phyloP scores from a whole-genome alignment of 2,113 vertebrate genomes.

The Vanacampus margaritifer region DNA sequence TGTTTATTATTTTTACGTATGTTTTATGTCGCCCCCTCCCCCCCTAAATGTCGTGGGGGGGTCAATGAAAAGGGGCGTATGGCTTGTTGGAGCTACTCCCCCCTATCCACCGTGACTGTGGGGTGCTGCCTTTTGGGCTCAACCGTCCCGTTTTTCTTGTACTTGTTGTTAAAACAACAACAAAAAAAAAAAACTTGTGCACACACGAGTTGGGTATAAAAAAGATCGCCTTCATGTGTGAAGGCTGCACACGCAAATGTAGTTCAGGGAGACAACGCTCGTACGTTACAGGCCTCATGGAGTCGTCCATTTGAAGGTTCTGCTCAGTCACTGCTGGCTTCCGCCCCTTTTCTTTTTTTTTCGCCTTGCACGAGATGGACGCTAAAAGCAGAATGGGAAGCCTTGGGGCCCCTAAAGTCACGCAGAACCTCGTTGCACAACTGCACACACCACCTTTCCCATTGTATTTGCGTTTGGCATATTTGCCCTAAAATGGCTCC shows the following conservation, averaged over 20 bases:
- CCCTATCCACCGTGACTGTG: constrained; percentile 37
- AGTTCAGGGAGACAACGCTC: constrained; percentile 13
- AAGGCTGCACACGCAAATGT: background rate
- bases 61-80: constrained; percentile 57
- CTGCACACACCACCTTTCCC: constrained; percentile 4
- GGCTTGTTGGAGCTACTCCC: constrained; percentile 21
- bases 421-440: constrained; percentile 24
- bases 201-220: background rate
- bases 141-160: constrained; percentile 12
- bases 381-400: constrained; percentile 57
- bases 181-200: background rate
- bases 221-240: constrained; percentile 20
- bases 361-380: constrained; percentile 66
- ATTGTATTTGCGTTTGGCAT: background rate
- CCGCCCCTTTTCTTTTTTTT: constrained; percentile 52
- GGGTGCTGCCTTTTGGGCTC: constrained; percentile 30
- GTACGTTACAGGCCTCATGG: constrained; percentile 54
- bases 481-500: background rate
- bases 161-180: no score
- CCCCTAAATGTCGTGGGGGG: constrained; percentile 24
- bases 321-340: constrained; percentile 60
- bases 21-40: background rate
- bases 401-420: constrained; percentile 51
- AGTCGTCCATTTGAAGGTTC: constrained; percentile 73
- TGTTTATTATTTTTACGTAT: constrained; percentile 7